Evolutionary conservation across 2,113 vertebrate species (phyloP).

Genomic region (Pithys albifrons): DNA sequence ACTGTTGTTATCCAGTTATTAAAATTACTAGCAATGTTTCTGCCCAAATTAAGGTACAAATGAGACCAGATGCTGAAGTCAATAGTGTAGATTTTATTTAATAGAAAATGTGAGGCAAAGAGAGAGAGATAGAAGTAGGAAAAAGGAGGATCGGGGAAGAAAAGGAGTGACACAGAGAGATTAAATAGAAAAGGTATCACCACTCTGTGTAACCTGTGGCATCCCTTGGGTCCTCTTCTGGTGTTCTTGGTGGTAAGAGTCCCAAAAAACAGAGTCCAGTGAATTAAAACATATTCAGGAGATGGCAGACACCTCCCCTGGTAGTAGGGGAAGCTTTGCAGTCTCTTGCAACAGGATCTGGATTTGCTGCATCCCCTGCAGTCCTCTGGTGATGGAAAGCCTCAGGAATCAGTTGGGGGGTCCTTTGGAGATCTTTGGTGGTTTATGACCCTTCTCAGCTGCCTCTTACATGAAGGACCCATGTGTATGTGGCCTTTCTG

Average conservation of each 20-base stretch:
- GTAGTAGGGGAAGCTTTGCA: background rate
- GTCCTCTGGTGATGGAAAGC: background rate
- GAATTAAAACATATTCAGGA: background rate
- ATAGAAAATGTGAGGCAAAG: background rate
- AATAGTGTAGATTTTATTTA: background rate
- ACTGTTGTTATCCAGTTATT: background rate
- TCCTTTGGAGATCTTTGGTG: background rate
- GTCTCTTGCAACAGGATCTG: background rate
- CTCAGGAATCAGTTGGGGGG: background rate
- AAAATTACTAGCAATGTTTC: background rate
- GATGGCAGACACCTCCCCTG: background rate
- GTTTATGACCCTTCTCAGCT: background rate
- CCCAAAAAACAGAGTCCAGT: background rate
- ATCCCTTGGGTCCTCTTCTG: background rate
- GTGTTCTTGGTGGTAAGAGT: background rate
- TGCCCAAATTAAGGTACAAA: background rate
- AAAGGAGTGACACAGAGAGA: background rate
- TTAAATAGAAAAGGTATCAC: background rate
- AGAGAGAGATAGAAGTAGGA: background rate
- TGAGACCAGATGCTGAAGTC: background rate
- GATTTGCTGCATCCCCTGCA: background rate
- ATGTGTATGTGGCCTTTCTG: background rate
- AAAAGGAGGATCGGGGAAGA: background rate
- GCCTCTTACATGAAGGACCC: background rate
- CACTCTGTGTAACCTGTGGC: background rate